Evolutionary conservation across 2,113 vertebrate genomes (phyloP).

Genomic region (Microcebus ravelobensis): DNA sequence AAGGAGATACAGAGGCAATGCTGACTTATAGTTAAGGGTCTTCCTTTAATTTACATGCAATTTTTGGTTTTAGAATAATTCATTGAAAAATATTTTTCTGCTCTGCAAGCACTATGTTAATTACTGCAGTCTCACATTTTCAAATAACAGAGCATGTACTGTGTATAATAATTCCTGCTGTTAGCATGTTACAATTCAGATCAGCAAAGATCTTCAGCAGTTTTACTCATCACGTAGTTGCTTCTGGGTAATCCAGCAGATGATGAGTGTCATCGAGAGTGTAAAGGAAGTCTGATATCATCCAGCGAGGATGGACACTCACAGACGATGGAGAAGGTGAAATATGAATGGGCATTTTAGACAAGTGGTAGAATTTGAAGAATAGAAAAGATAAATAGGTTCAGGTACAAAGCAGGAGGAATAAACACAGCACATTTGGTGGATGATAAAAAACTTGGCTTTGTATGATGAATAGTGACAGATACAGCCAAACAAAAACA

Average conservation of each 20-base stretch:
- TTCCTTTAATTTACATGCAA: neutral
- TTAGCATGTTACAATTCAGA: neutral
- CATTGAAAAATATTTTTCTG: neutral
- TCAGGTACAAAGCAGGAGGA: neutral
- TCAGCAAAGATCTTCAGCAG: neutral
- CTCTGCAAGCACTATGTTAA: neutral
- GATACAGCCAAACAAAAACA: neutral
- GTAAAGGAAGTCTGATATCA: neutral
- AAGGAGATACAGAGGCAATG: neutral
- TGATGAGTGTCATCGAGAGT: neutral
- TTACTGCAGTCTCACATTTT: neutral
- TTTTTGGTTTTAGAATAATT: constrained; percentile 39
- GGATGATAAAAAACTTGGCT: neutral
- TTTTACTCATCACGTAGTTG: neutral
- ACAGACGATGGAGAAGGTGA: neutral
- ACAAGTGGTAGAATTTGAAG: neutral
- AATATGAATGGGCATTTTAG: neutral
- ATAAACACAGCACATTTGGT: neutral
- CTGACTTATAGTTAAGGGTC: neutral
- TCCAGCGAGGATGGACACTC: neutral
- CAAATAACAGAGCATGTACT: neutral
- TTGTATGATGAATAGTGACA: neutral
- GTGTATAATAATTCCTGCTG: neutral
- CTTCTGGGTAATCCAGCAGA: neutral
- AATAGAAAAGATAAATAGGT: neutral